Evolutionary conservation across 2,888 invertebrate species (phyloP).

Genomic region (Ariolimax columbianus): DNA sequence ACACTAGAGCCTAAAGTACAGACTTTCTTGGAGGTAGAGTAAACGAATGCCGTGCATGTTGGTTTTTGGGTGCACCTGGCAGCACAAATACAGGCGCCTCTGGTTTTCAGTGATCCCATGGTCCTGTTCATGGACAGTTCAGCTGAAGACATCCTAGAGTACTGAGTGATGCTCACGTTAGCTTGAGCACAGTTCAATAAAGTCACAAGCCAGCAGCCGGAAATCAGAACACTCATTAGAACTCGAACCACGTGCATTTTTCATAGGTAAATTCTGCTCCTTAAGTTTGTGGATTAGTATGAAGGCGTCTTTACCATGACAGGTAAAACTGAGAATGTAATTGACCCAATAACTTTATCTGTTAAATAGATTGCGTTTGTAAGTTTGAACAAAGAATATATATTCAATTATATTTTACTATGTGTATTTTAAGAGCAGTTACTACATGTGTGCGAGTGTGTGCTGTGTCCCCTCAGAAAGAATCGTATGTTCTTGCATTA

Average conservation of each 20-base stretch:
- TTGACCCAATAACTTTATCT: no score
- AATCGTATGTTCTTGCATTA: no score
- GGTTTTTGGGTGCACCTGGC: neutral
- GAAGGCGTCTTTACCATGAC: no score
- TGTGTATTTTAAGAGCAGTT: no score
- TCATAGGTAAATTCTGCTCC: neutral
- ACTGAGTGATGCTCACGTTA: neutral
- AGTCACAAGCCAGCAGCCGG: neutral
- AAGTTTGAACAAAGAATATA: no score
- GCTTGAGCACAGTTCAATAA: neutral
- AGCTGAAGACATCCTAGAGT: neutral
- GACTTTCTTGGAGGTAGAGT: neutral
- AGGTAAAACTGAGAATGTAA: no score
- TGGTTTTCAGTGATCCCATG: neutral
- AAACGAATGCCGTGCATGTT: conserved; percentile 11
- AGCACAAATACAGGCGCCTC: neutral
- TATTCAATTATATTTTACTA: no score
- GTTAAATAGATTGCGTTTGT: no score
- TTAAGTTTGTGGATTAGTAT: neutral
- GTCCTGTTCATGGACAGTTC: neutral
- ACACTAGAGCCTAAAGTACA: conserved; percentile 3
- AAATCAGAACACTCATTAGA: neutral
- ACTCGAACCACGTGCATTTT: neutral
- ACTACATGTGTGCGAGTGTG: no score
- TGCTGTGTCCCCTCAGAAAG: no score